Evolutionary conservation across 2,113 vertebrate genomes (phyloP), one percentile per base, ranked within the genome.

Genomic region (Isichthys henryi): DNA sequence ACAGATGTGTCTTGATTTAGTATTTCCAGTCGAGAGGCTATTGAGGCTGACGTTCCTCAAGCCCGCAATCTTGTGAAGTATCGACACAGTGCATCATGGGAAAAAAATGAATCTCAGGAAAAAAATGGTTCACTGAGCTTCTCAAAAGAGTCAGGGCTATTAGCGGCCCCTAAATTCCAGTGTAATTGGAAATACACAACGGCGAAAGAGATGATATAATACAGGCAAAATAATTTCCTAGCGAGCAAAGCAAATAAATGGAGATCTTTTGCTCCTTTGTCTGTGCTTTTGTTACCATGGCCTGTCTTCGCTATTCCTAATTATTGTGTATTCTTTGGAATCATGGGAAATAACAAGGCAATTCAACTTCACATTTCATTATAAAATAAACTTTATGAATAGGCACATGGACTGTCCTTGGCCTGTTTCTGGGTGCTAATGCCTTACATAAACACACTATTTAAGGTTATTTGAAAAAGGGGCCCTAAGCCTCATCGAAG

Each of bases 1-100:
- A 92, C 90, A 92, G 89, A 87, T 91, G 89, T 52, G 74, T 89
- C 86, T 92, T 90, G 88, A 88, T 91, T 88, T 88, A 56, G 21
- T 31, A 3, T 45, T 17, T 89, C 56, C 27, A 83, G 88, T 88
- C 74, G 62, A 90, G 90, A 91, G 88, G 53, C 50, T 90, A 58
- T 48, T 88, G 46, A 90, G 77, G 27, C 49, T 86, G 17, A 80
- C 88, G 49, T 89, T 45, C 88, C 91, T 85, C 77, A 85, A 35
- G 56, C 74, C 82, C 86, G 77, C 89, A 80, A 86, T 88, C 66
- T 62, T 66, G 10, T 87, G 43, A 39, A 39, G 82, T 11, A 49
- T 90, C 50, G 48, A 56, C 23, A 31, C 50, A 15, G 9, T 43
- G 17, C 62, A 23, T 88, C 45, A 13, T 49, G 66, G 27, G 56